Conservation (phyloP, 2,888 invertebrate genomes). For the Sclerodermus sp. region DNA sequence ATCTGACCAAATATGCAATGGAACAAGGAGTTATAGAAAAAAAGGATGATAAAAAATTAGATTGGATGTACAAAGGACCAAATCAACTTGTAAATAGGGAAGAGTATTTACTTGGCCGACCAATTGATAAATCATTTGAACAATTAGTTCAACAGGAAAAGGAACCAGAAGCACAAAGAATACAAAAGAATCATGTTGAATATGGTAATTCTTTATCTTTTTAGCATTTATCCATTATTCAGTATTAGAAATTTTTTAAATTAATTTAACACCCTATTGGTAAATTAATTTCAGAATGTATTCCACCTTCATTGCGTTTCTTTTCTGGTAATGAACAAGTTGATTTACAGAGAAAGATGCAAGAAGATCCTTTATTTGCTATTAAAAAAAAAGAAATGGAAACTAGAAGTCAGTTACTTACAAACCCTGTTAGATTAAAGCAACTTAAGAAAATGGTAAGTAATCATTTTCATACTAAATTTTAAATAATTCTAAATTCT, state of each 20-base stretch:
- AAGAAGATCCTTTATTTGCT: constrained; percentile 90
- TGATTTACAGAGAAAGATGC: constrained; percentile 83
- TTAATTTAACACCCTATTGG: no score
- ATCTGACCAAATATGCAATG: constrained; percentile 66
- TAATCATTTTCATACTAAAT: constrained; percentile 56
- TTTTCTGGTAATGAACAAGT: constrained; percentile 70
- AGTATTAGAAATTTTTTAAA: not conserved
- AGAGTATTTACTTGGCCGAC: constrained; percentile 84
- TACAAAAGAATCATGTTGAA: constrained; percentile 69
- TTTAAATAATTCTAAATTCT: not conserved
- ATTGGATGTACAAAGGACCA: constrained; percentile 85
- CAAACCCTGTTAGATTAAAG: constrained; percentile 90
- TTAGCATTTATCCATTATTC: constrained; percentile 1
- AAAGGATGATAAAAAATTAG: constrained; percentile 66
- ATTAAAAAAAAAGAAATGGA: constrained; percentile 91
- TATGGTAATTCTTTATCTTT: constrained; percentile 53
- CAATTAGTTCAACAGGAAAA: constrained; percentile 64
- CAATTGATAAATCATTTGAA: constrained; percentile 80
- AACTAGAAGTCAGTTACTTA: constrained; percentile 77
- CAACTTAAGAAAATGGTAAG: constrained; percentile 79
- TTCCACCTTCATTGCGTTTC: constrained; percentile 72
- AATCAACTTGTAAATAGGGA: constrained; percentile 72
- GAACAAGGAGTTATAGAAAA: constrained; percentile 59
- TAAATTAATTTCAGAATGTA: constrained; percentile 65
- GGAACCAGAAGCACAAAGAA: constrained; percentile 46